Base-by-base conservation (phyloP, 2,113 vertebrate species). In the Mastomys natalensis region DNA sequence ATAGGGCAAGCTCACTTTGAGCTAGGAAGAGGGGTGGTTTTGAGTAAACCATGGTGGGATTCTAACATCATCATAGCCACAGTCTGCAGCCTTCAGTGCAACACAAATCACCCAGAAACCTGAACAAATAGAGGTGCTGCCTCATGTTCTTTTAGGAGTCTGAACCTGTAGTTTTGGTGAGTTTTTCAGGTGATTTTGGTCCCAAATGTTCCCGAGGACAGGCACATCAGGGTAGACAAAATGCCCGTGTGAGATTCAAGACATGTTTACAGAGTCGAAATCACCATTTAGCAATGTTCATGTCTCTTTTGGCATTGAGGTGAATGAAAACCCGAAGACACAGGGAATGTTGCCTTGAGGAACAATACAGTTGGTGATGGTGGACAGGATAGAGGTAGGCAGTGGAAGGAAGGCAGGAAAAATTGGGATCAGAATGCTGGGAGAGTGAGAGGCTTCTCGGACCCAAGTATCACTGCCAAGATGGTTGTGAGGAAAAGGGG, bases 201-300 rank as follows among this genome's bases (percentile, higher is more conserved):
- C 4, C 21, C 45, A 22, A 22, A 3, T 29, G 3, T 17, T 76
- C 84, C 51, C 1, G 66, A 51, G 76, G 87, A 45, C 8, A 4
- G 64, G 12, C 6, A 2, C 7, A 40, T 29, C 31, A 0, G 3
- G 16, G 0, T 51, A 10, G 10, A 7, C 17, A 17, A 73, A 74
- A 48, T 11, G 58, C 3, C 26, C n/a, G 10, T 15, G 1, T 4
- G 62, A 73, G 40, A 12, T 2, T 29, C 34, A 9, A 58, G 37
- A 85, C 48, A 12, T 6, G 2, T 60, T 1, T 45, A 22, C 15
- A 40, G 13, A 24, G 6, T 10, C 13, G 6, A 74, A 21, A 53
- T 45, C 37, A 70, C 51, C 2, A 34, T 8, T 76, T n/a, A 78
- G 29, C 21, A 55, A 22, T 51, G 29, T 3, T 60, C 55, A 64